These are phyloP conservation scores for Dasypogon diadema DNA, from an alignment of 2,888 invertebrate species.

Conservation along the genomic window DNA sequence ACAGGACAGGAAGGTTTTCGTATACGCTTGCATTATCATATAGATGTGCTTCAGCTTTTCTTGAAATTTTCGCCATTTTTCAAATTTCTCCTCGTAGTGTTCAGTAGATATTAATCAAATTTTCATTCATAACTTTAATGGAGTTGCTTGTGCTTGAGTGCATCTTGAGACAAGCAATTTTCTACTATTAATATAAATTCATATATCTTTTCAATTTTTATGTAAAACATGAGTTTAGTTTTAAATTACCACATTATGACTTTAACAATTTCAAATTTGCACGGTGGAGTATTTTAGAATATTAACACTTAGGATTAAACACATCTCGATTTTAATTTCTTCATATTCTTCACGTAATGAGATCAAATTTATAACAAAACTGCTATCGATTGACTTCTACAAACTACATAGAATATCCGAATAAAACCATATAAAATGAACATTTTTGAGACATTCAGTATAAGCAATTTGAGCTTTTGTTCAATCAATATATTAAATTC, in stretches of 20 bases:
- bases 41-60: slow-evolving; percentile 32
- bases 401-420: too few species aligned
- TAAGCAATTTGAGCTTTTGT: too few species aligned
- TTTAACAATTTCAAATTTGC: slow-evolving; percentile 9
- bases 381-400: too few species aligned
- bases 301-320: slow-evolving; percentile 10
- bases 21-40: slow-evolving; percentile 28
- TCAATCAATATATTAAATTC: too few species aligned
- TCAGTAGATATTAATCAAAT: not conserved
- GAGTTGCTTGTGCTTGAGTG: too few species aligned
- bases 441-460: too few species aligned
- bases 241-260: not conserved
- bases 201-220: not conserved
- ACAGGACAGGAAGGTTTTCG: slow-evolving; percentile 44
- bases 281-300: slow-evolving; percentile 21
- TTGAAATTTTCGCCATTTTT: slow-evolving; percentile 13
- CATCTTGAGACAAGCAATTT: too few species aligned
- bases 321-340: not conserved
- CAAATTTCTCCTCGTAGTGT: slow-evolving; percentile 1
- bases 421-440: too few species aligned
- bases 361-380: slow-evolving; percentile 31
- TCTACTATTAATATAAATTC: too few species aligned
- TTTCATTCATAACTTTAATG: not conserved
- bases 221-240: slow-evolving; percentile 5
- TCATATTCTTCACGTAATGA: slow-evolving; percentile 6